phyloP scores from a whole-genome alignment of 30 jellyfish, hydroid and myxozoan genomes.

The Mastigias papua region DNA sequence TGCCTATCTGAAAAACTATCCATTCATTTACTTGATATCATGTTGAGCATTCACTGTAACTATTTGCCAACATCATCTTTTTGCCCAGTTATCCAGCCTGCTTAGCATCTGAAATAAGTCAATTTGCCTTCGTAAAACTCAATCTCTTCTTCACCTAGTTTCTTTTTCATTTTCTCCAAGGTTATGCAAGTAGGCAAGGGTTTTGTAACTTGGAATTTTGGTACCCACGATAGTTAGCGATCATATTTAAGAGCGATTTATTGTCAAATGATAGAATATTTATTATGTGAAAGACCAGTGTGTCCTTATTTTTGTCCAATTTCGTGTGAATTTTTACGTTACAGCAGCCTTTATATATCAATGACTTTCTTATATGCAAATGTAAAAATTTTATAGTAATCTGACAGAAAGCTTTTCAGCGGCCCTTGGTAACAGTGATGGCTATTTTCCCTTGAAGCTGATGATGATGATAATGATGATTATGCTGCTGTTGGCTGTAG shows the following conservation, averaged over 20 bases:
- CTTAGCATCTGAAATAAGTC: background rate
- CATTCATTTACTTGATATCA: slow-evolving; percentile 13
- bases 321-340: too few species aligned
- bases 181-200: background rate
- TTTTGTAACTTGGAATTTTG: too few species aligned
- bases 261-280: too few species aligned
- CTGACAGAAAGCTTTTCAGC: too few species aligned
- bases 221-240: too few species aligned
- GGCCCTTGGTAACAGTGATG: too few species aligned
- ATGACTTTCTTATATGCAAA: too few species aligned
- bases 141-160: background rate
- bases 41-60: slow-evolving; percentile 44
- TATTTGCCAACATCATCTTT: slow-evolving; percentile 40
- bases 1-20: slow-evolving; percentile 7
- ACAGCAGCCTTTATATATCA: too few species aligned
- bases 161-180: background rate
- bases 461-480: background rate
- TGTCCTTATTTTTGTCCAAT: too few species aligned
- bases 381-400: too few species aligned
- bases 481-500: background rate
- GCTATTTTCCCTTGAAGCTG: background rate
- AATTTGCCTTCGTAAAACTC: background rate
- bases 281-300: too few species aligned
- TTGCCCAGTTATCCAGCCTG: background rate
- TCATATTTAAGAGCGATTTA: too few species aligned